These are phyloP conservation scores for Lochmaea capreae DNA, from an alignment of 2,888 invertebrate species.

Conservation along the genomic window DNA sequence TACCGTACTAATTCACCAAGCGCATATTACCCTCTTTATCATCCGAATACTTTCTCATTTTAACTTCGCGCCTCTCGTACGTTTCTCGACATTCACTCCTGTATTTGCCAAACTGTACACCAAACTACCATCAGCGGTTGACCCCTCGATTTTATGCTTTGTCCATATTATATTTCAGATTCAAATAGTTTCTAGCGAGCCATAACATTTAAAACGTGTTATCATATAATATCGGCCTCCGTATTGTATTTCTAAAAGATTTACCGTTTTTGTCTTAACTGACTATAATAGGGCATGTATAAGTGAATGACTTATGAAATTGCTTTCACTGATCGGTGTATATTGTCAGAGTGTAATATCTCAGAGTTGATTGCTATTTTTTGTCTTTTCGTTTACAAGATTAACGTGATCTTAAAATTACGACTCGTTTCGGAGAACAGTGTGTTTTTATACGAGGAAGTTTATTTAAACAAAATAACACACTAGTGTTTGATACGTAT, in stretches of 20 bases:
- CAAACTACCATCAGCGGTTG: no score
- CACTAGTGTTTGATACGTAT: not conserved
- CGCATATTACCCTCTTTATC: no score
- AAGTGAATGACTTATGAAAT: not conserved
- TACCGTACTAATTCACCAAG: no score
- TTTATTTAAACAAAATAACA: not conserved
- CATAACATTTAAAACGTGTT: slow-evolving; percentile 3
- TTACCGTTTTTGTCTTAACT: not conserved
- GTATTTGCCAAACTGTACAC: no score
- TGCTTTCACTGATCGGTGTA: slow-evolving; percentile 1
- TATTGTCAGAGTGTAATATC: slow-evolving; percentile 1
- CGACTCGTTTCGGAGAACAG: slow-evolving; percentile 3
- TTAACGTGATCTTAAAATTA: not conserved
- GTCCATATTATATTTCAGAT: slow-evolving; percentile 4
- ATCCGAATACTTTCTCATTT: no score
- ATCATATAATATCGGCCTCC: not conserved
- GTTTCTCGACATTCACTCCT: no score
- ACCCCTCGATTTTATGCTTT: no score
- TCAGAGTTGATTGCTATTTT: slow-evolving; percentile 1
- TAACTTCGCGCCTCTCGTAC: no score
- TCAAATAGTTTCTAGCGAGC: slow-evolving; percentile 9
- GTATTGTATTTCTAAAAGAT: slow-evolving; percentile 14
- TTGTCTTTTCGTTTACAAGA: slow-evolving; percentile 9
- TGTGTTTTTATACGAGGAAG: not conserved
- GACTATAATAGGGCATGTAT: not conserved